Evolutionary conservation across 2,113 vertebrate species (phyloP), one percentile per base, ranked within the genome.

Genomic region (Myrmecobius fasciatus): DNA sequence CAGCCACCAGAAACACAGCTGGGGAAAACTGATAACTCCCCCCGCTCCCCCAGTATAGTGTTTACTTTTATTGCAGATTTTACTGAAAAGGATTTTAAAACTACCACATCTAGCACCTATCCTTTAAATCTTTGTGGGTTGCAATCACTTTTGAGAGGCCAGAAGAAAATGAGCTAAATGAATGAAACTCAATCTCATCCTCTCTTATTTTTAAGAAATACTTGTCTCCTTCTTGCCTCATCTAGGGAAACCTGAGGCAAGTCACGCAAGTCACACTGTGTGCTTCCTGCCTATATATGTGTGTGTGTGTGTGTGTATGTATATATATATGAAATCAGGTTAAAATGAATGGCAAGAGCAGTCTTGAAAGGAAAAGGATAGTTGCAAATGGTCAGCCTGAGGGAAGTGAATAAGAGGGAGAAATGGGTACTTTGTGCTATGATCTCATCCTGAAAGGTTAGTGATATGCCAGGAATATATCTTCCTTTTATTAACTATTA

Each of bases 1-100:
- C 96, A 97, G 96, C 96, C 97, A 97, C 98, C 97, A 94, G 98
- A 97, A 98, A 96, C 98, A 97, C 98, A 98, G 99, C 98, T 99
- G 98, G 97, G 97, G 93, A 98, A 98, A 98, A 96, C 97, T 98
- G 98, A 98, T 99, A 99, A 98, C 98, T 98, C 48, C 3, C 6
- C 6, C 48, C 49, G 0, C 97, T 90, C 95, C 97, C 97, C 88
- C 75, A 8, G 3, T 22, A n/a, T 36, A 36, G 93, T 67, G 56
- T 91, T 95, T 97, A 97, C 93, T 25, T 96, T 96, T 96, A 90
- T 96, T 0, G 96, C 97, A 94, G 91, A 96, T 97, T 90, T 67
- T 91, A 90, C 93, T 46, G 9, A 93, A 95, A 52, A 89, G 93
- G 93, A 90, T 97, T 96, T 95, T 96, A 97, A 97, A 97, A 97